Evolutionary conservation across 1,140 invertebrate species (phyloP).

Genomic region (Cydia pomonella): DNA sequence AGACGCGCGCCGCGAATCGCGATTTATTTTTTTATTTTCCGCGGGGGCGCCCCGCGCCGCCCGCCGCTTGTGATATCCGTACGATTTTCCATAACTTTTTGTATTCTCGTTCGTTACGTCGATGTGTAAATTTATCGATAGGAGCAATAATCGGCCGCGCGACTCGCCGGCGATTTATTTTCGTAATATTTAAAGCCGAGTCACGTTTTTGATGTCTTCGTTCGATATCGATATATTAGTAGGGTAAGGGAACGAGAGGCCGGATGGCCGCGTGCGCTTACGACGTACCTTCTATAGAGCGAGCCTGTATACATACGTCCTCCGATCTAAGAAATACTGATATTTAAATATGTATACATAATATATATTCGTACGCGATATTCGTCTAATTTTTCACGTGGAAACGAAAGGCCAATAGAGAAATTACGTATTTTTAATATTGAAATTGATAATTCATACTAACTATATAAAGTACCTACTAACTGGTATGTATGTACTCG

Average conservation of each 20-base stretch:
- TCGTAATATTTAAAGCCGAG: slow-evolving; percentile 79
- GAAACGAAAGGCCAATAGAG: slow-evolving; percentile 76
- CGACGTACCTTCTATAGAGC: slow-evolving; percentile 77
- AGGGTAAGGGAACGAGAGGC: slow-evolving; percentile 73
- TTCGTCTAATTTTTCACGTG: slow-evolving; percentile 77
- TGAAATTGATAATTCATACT: slow-evolving; percentile 75
- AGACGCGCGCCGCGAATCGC: slow-evolving; percentile 76
- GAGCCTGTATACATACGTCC: slow-evolving; percentile 79
- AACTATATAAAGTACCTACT: slow-evolving; percentile 65
- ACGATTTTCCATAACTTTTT: slow-evolving; percentile 80
- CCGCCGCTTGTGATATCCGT: slow-evolving; percentile 79
- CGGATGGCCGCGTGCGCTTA: slow-evolving; percentile 73
- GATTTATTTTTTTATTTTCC: slow-evolving; percentile 80
- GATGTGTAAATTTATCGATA: slow-evolving; percentile 80
- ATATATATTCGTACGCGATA: slow-evolving; percentile 77
- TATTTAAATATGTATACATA: slow-evolving; percentile 79
- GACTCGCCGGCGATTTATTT: slow-evolving; percentile 80
- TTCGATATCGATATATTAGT: slow-evolving; percentile 76
- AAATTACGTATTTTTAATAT: slow-evolving; percentile 81
- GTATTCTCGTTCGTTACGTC: slow-evolving; percentile 79
- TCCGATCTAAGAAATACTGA: slow-evolving; percentile 77
- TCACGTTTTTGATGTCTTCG: slow-evolving; percentile 78
- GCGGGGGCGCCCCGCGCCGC: slow-evolving; percentile 78
- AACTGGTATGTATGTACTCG: slow-evolving; percentile 60
- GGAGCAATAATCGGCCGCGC: slow-evolving; percentile 77